Evolutionary conservation across 2,888 invertebrate genomes (phyloP).

Genomic region (Philaethria dido): DNA sequence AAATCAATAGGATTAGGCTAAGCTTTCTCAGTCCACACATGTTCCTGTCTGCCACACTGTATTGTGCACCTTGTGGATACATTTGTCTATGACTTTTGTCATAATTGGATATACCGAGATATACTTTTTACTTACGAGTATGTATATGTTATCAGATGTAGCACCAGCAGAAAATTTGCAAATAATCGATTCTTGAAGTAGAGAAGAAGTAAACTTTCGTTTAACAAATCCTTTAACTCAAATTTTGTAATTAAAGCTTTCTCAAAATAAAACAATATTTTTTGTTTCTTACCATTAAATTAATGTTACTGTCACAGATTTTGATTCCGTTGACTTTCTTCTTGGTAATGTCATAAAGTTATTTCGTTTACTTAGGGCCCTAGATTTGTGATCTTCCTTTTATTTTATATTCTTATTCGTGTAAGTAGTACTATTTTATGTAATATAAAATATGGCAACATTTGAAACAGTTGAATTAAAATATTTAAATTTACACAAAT

Average conservation of each 20-base stretch:
- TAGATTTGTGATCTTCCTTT: slow-evolving; percentile 28
- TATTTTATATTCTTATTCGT: slow-evolving; percentile 3
- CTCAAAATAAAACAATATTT: not conserved
- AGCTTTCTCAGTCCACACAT: not conserved
- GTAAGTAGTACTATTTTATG: not conserved
- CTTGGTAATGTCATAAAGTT: slow-evolving; percentile 38
- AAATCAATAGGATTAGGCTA: not conserved
- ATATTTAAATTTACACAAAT: too few relatives aligned
- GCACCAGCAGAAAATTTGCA: too few relatives aligned
- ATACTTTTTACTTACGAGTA: too few relatives aligned
- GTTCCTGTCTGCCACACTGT: not conserved
- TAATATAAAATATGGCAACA: not conserved
- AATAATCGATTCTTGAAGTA: too few relatives aligned
- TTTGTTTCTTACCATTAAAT: slow-evolving; percentile 36
- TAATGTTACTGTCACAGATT: slow-evolving; percentile 39
- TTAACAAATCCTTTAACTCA: too few relatives aligned
- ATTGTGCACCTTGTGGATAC: not conserved
- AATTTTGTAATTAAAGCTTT: not conserved
- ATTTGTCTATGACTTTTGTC: not conserved
- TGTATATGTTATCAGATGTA: too few relatives aligned
- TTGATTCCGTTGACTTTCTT: slow-evolving; percentile 37
- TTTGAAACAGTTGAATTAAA: too few relatives aligned
- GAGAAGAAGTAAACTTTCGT: too few relatives aligned
- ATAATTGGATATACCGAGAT: too few relatives aligned
- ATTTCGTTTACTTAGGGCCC: slow-evolving; percentile 34